Base-by-base conservation (phyloP, 2,888 invertebrate species). In the Punctoribates punctum region DNA sequence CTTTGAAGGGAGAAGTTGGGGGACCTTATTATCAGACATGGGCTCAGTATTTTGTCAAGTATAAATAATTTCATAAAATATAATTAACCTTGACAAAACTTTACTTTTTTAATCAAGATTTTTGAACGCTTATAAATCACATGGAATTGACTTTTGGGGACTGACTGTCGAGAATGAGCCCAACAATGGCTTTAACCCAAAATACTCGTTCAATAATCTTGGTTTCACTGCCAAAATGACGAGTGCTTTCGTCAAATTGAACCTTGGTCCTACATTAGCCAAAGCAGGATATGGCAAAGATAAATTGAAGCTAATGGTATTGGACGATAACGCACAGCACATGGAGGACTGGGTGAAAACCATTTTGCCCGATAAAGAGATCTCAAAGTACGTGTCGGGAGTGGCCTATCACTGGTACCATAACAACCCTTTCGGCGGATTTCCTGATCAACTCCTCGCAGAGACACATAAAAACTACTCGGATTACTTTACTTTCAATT, bases 361-460 rank as follows among this genome's bases (percentile, higher is more conserved):
- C 1, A 74, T 77, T 13, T 27, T 84, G 23, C 78, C 79, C 17
- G 82, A 84, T 77, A 65, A 80, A 2, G 79, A 79, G 5, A 83
- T 83, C 0, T 78, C 81, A 0, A 80, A 82, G 72, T 85, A 83
- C 78, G 83, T 93, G 0, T 88, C 90, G 81, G 94, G 93, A 0
- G 86, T 93, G 57, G 91, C 89, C 0, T 85, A 93, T 4, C 95
- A 96, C 83, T 95, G 93, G 90, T 96, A 96, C 83, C 54, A 86
- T 77, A 91, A 75, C 15, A 51, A 73, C 83, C 86, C 86, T 25
- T 51, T 70, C 23, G 23, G 65, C 17, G 65, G 72, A 1, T 72
- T 72, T 25, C 46, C 46, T 25, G 82, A 84, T 57, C 8, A n/a
- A 27, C 4, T 65, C 4, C 87, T 91, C 0, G 89, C 89, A 79